A percentile compares a stretch with the other conserved stretches of the same genome.
phyloP scores from a whole-genome alignment of 1,140 invertebrate species.

The Arion vulgaris region DNA sequence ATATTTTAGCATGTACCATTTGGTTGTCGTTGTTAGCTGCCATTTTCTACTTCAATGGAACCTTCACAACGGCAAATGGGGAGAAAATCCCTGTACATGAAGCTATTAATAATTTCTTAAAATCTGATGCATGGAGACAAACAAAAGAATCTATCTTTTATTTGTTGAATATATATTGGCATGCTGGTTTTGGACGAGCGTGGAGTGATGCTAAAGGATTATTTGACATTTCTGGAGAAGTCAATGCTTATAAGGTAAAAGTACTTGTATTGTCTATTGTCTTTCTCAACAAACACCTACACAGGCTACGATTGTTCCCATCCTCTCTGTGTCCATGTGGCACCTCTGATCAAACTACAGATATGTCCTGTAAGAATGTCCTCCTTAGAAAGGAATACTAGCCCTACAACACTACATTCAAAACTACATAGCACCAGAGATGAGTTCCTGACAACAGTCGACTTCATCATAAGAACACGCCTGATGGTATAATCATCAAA shows the following conservation, averaged over 20 bases:
- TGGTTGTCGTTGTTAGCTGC: slow-evolving; percentile 84
- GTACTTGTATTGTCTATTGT: background rate
- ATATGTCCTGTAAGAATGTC: too few relatives aligned
- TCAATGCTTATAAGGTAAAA: slow-evolving; percentile 87
- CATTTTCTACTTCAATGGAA: slow-evolving; percentile 92
- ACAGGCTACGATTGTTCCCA: too few relatives aligned
- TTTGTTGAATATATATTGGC: slow-evolving; percentile 78
- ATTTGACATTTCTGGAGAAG: slow-evolving; percentile 88
- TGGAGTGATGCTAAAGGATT: slow-evolving; percentile 90
- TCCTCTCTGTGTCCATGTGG: too few relatives aligned
- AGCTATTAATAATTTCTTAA: slow-evolving; percentile 90
- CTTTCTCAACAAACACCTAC: too few relatives aligned
- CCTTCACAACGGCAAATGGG: slow-evolving; percentile 87
- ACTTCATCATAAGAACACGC: too few relatives aligned
- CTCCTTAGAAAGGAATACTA: too few relatives aligned
- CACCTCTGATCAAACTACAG: too few relatives aligned
- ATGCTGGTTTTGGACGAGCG: slow-evolving; percentile 86
- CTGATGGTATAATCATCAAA: too few relatives aligned
- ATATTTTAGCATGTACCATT: slow-evolving; percentile 78
- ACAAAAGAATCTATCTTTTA: slow-evolving; percentile 83
- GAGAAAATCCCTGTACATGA: slow-evolving; percentile 87
- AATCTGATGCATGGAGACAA: slow-evolving; percentile 85
- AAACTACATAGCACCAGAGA: too few relatives aligned
- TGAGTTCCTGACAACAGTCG: too few relatives aligned
- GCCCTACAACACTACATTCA: too few relatives aligned